A percentile compares a stretch with the other conserved stretches of the same genome.
Evolutionary conservation across 2,888 invertebrate species (phyloP).

Genomic region (Cephus spinipes): DNA sequence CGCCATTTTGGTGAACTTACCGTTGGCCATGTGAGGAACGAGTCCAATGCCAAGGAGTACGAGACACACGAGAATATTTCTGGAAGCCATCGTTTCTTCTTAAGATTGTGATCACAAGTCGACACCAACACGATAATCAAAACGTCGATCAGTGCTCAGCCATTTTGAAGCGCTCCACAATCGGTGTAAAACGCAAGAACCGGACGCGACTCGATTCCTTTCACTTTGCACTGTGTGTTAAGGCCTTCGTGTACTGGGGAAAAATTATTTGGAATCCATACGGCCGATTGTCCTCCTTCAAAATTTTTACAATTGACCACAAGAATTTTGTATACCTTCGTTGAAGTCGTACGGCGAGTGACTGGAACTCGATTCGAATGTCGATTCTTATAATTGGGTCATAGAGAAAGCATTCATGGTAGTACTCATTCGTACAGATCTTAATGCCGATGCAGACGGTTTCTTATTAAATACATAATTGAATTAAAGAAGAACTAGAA

Average conservation of each 20-base stretch:
- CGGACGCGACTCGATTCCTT: slow-evolving; percentile 34
- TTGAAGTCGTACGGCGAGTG: not conserved
- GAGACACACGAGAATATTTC: slow-evolving; percentile 7
- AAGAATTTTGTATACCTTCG: not conserved
- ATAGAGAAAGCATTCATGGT: not conserved
- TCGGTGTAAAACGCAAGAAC: slow-evolving; percentile 28
- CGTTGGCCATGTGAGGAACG: slow-evolving; percentile 14
- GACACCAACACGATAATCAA: not conserved
- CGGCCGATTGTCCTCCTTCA: not conserved
- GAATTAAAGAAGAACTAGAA: not conserved
- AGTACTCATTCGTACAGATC: not conserved
- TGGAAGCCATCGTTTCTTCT: slow-evolving; percentile 10
- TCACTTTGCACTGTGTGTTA: slow-evolving; percentile 37
- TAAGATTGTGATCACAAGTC: not conserved
- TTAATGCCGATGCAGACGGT: not conserved
- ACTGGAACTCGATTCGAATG: not conserved
- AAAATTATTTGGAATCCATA: slow-evolving; percentile 7
- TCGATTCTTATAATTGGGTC: not conserved
- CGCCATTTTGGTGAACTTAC: slow-evolving; percentile 23
- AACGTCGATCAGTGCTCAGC: slow-evolving; percentile 38
- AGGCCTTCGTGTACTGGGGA: slow-evolving; percentile 31
- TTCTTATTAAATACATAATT: not conserved
- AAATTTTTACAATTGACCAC: not conserved
- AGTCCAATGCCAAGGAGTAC: slow-evolving; percentile 13
- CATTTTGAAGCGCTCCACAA: slow-evolving; percentile 51